Percentiles rank a stretch among this genome's conserved stretches.
phyloP scores from a whole-genome alignment of 2,113 vertebrate genomes.

The Labeo catla region DNA sequence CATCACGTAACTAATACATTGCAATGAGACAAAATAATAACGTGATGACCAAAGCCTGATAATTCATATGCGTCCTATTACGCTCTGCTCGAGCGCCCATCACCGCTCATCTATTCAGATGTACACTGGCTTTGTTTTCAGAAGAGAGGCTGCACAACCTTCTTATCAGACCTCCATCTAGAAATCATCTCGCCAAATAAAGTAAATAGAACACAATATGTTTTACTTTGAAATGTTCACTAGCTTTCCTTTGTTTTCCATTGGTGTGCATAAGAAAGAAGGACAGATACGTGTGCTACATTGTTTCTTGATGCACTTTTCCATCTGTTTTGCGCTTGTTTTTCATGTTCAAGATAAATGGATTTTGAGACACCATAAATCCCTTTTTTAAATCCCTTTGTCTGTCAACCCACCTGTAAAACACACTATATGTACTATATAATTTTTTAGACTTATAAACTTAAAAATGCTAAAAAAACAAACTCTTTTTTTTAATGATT shows the following conservation, averaged over 20 bases:
- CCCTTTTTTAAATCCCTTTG: too few species aligned
- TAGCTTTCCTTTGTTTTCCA: constrained; percentile 10
- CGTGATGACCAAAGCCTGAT: not conserved
- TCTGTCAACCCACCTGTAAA: not conserved
- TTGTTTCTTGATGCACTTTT: constrained; percentile 14
- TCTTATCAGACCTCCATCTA: not conserved
- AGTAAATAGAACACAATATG: constrained; percentile 13
- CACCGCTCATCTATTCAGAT: constrained; percentile 8
- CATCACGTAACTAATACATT: not conserved
- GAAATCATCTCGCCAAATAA: constrained; percentile 16
- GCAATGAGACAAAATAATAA: constrained; percentile 19
- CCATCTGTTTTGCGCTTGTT: not conserved
- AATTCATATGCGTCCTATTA: not conserved
- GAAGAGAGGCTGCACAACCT: not conserved
- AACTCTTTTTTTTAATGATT: too few species aligned
- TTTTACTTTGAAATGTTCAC: constrained; percentile 1
- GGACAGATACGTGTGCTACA: not conserved
- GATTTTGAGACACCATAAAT: constrained; percentile 19
- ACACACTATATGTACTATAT: not conserved
- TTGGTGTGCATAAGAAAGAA: not conserved
- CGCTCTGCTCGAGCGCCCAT: not conserved
- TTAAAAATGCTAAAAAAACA: too few species aligned
- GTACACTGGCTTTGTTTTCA: constrained; percentile 33
- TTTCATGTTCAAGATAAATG: constrained; percentile 36
- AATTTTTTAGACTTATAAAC: not conserved